These are phyloP conservation scores for Triops cancriformis DNA, from an alignment of 1,140 invertebrate genomes.

Conservation along the genomic window DNA sequence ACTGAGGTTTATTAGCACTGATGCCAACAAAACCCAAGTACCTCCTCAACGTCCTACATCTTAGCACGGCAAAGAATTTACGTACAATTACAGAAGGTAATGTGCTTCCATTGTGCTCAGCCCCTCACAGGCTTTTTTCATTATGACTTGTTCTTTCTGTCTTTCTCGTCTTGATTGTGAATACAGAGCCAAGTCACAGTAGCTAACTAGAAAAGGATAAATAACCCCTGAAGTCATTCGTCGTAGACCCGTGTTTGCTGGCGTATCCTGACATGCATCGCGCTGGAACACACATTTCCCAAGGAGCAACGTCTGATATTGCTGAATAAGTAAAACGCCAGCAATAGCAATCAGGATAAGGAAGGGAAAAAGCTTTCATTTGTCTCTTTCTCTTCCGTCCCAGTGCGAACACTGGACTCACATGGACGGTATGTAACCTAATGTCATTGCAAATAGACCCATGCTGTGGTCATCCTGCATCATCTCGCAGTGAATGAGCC, in stretches of 20 bases:
- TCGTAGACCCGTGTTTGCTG: background rate
- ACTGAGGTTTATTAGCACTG: too few species aligned
- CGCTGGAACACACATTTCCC: background rate
- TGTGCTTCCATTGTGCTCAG: too few species aligned
- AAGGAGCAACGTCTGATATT: background rate
- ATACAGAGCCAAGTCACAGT: too few species aligned
- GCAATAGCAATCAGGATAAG: background rate
- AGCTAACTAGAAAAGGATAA: background rate
- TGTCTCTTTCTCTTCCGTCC: background rate
- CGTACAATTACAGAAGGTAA: too few species aligned
- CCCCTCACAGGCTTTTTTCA: too few species aligned
- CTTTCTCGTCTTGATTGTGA: too few species aligned
- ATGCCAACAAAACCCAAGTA: too few species aligned
- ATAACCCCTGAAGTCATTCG: background rate
- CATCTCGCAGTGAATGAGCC: background rate
- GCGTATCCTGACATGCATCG: background rate
- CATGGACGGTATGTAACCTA: background rate
- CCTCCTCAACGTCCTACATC: too few species aligned
- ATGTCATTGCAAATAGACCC: background rate
- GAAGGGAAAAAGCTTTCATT: background rate
- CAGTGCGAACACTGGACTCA: background rate
- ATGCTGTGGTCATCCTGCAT: conserved; percentile 9
- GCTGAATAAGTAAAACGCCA: background rate
- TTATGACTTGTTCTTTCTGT: too few species aligned
- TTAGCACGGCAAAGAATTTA: too few species aligned